Evolutionary conservation across 2,113 vertebrate species (phyloP).

Genomic region (Turnix velox): DNA sequence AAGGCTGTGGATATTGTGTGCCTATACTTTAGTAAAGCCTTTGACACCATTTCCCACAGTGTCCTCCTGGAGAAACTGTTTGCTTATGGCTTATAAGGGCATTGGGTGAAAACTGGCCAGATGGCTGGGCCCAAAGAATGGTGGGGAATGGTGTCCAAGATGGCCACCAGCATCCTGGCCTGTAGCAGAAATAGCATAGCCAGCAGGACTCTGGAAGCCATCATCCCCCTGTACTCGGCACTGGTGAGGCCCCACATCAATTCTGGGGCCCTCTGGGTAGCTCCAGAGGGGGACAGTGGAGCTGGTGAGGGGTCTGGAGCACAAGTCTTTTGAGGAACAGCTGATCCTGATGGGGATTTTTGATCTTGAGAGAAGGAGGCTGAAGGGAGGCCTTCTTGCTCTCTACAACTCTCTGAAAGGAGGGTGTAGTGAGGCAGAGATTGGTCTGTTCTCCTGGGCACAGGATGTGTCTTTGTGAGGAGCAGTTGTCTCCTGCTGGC

Average conservation of each 20-base stretch:
- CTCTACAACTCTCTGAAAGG: not conserved
- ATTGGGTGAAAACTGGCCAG: not conserved
- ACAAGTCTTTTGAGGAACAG: not conserved
- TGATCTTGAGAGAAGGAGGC: not conserved
- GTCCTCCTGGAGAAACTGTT: not conserved
- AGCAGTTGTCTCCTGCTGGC: not conserved
- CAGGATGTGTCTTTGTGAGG: not conserved
- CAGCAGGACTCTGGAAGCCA: not conserved
- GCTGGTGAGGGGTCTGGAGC: not conserved
- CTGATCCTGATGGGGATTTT: not conserved
- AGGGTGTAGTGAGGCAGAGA: not conserved
- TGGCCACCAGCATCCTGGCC: not conserved
- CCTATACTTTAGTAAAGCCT: not conserved
- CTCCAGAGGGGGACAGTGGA: not conserved
- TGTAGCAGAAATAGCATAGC: not conserved
- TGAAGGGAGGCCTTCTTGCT: not conserved
- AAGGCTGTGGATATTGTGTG: not conserved
- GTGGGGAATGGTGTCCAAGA: not conserved
- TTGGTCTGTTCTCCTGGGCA: not conserved
- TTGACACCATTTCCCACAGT: not conserved
- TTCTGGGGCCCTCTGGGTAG: not conserved
- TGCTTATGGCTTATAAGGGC: not conserved
- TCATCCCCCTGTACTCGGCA: not conserved
- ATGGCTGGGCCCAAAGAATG: not conserved
- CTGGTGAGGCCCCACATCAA: not conserved